phyloP scores from a whole-genome alignment of 2,113 vertebrate species.

The Felis chaus region DNA sequence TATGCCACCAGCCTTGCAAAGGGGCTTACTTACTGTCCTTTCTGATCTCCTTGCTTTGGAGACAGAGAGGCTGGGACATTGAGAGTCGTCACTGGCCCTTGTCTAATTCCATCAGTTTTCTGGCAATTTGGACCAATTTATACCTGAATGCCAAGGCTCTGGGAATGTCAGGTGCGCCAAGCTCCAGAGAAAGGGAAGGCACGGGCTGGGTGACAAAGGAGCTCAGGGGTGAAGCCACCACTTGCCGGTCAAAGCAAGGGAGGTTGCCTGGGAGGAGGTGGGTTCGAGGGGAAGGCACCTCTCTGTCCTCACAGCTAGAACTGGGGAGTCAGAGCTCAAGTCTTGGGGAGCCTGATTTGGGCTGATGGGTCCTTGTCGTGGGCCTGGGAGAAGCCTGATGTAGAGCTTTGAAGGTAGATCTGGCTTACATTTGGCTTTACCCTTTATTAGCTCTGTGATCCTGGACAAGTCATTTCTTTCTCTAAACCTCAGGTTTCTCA shows the following conservation, averaged over 20 bases:
- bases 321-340: fast-evolving
- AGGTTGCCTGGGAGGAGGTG: background rate
- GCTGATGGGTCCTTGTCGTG: background rate
- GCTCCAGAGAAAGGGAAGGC: background rate
- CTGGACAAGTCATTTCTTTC: background rate
- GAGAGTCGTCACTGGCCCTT: background rate
- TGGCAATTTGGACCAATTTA: background rate
- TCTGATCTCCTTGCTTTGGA: slow-evolving; percentile 18
- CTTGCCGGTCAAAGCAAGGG: background rate
- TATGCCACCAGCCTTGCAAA: background rate
- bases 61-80: background rate
- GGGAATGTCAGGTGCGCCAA: background rate
- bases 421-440: background rate
- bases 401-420: background rate
- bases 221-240: background rate
- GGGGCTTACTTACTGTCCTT: background rate
- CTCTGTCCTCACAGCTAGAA: background rate
- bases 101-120: background rate
- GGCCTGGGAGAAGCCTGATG: background rate
- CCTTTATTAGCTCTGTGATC: background rate
- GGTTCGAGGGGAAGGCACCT: background rate
- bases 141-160: background rate
- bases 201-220: background rate
- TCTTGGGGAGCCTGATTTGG: background rate
- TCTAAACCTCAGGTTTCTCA: background rate